Base-by-base conservation (phyloP, 1,140 invertebrate genomes). In the Dendrolimus kikuchii region DNA sequence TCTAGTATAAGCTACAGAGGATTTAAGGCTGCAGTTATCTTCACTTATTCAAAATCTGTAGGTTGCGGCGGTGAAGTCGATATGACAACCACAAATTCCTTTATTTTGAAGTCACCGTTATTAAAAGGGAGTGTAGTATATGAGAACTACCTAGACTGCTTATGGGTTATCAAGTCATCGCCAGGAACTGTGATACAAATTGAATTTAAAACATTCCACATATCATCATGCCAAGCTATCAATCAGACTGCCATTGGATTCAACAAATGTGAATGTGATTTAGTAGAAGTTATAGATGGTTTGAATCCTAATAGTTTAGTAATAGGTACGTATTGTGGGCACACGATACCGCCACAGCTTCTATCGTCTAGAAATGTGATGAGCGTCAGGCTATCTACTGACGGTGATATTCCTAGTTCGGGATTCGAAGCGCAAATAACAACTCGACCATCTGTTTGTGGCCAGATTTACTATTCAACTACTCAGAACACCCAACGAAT, bases 241-340 rank as follows among this genome's bases (percentile, higher is more conserved):
- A 72, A 61, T 55, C 75, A 51, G 93, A 84, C 83, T 39, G 75
- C 74, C 9, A 43, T 86, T 51, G 83, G 81, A 6, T 64, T 61
- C 44, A 81, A 62, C 53, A 74, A 79, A 48, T 86, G 93, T 62
- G 74, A 72, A 7, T 92, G 90, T 55, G 94, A 95, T 77, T 93
- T 85, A 60, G 60, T 95, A 10, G 90, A 94, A 86, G 88, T 95
- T 64, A 78, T 66, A 51, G 94, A 95, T 80, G 94, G 94, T 4
- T 65, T 83, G 6, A 90, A 91, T 49, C 88, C 89, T 9, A 89
- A 88, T 55, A 88, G 90, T 46, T 86, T 92, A 44, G 49, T 90
- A 7, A 90, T 95, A 7, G 91, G 90, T 1, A 87, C 66, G 50
- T 92, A 91, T 60, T 96, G 94, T 71, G 93, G 93, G 1, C 88